phyloP scores from a whole-genome alignment of 2,888 invertebrate species.

The Lasioglossum figueresi region DNA sequence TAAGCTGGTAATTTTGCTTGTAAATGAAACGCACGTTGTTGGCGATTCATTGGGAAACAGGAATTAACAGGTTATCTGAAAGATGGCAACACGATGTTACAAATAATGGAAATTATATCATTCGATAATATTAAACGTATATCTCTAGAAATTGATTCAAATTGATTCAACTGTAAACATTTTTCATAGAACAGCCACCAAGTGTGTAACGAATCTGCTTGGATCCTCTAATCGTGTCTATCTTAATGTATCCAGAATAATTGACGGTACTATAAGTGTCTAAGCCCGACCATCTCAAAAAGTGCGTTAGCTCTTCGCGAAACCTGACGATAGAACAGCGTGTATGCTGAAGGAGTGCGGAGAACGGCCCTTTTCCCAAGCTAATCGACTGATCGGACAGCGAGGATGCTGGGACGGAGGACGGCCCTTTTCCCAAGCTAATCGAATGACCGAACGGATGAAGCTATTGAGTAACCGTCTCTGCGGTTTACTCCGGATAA shows the following conservation, averaged over 20 bases:
- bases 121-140: no score
- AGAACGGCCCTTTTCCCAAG: not conserved
- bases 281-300: not conserved
- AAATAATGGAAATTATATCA: no score
- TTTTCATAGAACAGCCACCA: no score
- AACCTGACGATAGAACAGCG: not conserved
- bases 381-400: conserved; percentile 7
- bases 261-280: not conserved
- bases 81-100: no score
- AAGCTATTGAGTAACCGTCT: conserved; percentile 6
- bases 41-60: no score
- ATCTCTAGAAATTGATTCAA: no score
- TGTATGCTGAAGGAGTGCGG: not conserved
- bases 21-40: no score
- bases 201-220: no score
- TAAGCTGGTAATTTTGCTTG: no score
- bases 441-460: conserved; percentile 22
- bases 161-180: no score
- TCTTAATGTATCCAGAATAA: not conserved
- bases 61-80: no score
- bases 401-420: not conserved
- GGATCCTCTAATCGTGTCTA: no score
- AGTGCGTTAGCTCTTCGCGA: not conserved
- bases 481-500: conserved; percentile 12
- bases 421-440: not conserved